Base-by-base conservation (phyloP, 2,888 invertebrate species). In the Tenodera sinensis region DNA sequence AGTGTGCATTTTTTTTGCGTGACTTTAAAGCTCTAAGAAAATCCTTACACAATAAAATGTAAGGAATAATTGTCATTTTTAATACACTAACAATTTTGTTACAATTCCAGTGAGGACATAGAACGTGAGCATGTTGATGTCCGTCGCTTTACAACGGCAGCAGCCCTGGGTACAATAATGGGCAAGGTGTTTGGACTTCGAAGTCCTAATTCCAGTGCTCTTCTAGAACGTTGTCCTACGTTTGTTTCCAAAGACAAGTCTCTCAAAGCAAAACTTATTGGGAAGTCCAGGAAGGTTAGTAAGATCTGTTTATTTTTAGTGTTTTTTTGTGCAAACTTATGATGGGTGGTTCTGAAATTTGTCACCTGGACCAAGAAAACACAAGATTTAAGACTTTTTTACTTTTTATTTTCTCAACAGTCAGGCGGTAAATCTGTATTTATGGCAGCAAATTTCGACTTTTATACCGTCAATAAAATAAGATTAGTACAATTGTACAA, bases 231-330 rank as follows among this genome's bases (percentile, higher is more conserved):
- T 91, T 96, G 96, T 91, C 97, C 97, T 91, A 97, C 96, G 90
- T 98, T 97, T 93, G 96, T 98, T 88, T 96, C 96, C 92, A 97
- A 97, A 93, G 98, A 98, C 92, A 97, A 97, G 93, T 96, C 96
- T 89, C 95, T 96, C 91, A 96, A 95, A 91, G 95, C 96, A 91
- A 93, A 94, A 91, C 92, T 95, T 89, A 96, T 96, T 91, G 96
- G 96, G 91, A 96, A 95, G 93, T 95, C 95, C 91, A 94, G 96
- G 93, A 96, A 96, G 94, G 95, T 95, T 71, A 71, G 54, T 71
- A 20, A 20, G 6, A 71, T 71, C 25, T 71, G 1, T 71, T 3
- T 25, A 20, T 4, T 71, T n/a, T 25, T 71, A 14, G 0, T 71
- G 54, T 71, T 42, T 42, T n/a, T n/a, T n/a, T 34, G 34, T 6